Conservation (phyloP, 2,888 invertebrate genomes). For the Tipula vernalis region DNA sequence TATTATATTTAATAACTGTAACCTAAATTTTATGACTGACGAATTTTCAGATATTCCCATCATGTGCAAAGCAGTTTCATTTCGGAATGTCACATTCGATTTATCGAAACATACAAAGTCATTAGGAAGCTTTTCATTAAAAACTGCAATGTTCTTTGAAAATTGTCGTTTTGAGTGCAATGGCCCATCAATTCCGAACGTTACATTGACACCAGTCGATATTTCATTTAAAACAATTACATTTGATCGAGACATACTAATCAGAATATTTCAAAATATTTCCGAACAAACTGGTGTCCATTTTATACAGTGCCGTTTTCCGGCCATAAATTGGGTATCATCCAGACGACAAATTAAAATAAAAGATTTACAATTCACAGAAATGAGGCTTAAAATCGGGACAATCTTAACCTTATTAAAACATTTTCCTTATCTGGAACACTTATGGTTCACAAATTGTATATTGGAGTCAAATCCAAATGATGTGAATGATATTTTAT, state of each 20-base stretch:
- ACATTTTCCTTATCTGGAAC: background rate
- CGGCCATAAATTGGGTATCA: too few species aligned
- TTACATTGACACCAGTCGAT: too few species aligned
- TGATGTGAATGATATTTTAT: background rate
- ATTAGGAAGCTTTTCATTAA: background rate
- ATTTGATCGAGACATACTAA: too few species aligned
- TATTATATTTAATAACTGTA: background rate
- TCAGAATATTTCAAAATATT: too few species aligned
- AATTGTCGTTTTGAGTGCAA: background rate
- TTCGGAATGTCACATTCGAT: background rate
- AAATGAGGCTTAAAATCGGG: too few species aligned
- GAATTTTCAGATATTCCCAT: background rate
- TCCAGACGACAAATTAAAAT: too few species aligned
- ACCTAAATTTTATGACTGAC: background rate
- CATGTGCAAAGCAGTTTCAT: background rate
- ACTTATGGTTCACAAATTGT: background rate
- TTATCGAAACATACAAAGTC: background rate
- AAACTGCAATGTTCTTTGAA: background rate
- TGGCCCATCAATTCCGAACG: background rate
- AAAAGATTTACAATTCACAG: too few species aligned
- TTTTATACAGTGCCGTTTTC: too few species aligned
- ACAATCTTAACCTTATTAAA: too few species aligned
- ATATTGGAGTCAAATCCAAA: background rate
- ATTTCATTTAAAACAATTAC: too few species aligned
- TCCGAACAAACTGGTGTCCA: too few species aligned